Base-by-base conservation (phyloP, 2,797 vertebrate genomes). In the Coreius guichenoti region DNA sequence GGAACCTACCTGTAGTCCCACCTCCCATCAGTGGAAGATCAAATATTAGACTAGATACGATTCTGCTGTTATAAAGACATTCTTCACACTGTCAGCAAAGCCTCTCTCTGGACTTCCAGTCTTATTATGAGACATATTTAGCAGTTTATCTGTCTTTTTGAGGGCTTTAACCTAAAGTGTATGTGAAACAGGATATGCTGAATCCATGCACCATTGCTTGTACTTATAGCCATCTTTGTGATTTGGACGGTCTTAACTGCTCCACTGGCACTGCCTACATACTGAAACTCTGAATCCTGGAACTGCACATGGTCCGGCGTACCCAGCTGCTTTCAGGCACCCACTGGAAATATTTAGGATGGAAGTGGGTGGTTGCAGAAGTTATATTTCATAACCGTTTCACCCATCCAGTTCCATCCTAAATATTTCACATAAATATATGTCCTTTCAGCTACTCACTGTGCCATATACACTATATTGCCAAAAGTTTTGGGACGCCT, bases 261-360 rank as follows among this genome's bases (percentile, higher is more conserved):
- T 16, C 19, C 29, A 8, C 19, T 68, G 26, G 19, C 8, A 49
- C 19, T 74, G 29, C 58, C 58, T 74, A 31, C 67, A 86, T 23
- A 69, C 78, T 61, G 63, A 70, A 36, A 33, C 43, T 74, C 12
- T 39, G 78, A 76, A 72, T 86, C n/a, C 68, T 85, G 79, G 68
- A 39, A 65, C 16, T 43, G 54, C 51, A 45, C 65, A 47, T 56
- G 63, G 51, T 74, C 67, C 54, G 49, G 75, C 81, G 75, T 86
- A 45, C 74, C 74, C 76, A 49, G 90, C 85, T 87, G 78, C 84
- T 89, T 70, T 82, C 58, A 43, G 76, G 51, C 69, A 63, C 70
- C 63, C 67, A 47, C 33, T 69, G 33, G 69, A 83, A 68, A 16
- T 83, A 31, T 79, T 54, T 43, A 83, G 23, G 17, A 29, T 68